phyloP scores from a whole-genome alignment of 1,140 invertebrate genomes.

The Sitodiplosis mosellana region DNA sequence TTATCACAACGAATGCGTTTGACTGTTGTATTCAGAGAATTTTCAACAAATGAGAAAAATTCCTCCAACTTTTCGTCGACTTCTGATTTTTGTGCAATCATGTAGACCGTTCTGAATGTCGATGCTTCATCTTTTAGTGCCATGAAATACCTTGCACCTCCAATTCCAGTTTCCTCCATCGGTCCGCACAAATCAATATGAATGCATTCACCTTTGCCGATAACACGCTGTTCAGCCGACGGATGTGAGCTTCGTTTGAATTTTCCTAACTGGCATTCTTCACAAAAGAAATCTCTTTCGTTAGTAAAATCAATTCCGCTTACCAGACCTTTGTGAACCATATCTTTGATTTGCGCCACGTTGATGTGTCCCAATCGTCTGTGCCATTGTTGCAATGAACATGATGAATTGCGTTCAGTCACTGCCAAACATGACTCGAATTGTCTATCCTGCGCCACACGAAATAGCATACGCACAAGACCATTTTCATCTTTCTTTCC shows the following conservation, averaged over 20 bases:
- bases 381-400: not conserved
- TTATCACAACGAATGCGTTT: too few species aligned
- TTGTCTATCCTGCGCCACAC: not conserved
- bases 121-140: slow-evolving; percentile 6
- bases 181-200: slow-evolving; percentile 17
- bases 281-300: too few species aligned
- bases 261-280: not conserved
- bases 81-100: not conserved
- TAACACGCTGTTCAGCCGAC: not conserved
- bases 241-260: not conserved
- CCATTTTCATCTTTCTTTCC: not conserved
- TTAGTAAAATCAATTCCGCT: not conserved
- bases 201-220: slow-evolving; percentile 8
- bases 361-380: not conserved
- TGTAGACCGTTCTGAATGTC: not conserved
- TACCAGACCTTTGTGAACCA: not conserved
- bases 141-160: slow-evolving; percentile 15
- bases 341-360: not conserved
- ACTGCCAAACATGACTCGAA: too few species aligned
- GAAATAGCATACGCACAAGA: not conserved
- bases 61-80: not conserved
- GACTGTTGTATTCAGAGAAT: slow-evolving; percentile 7
- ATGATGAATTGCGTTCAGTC: not conserved
- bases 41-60: not conserved
- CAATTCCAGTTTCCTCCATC: slow-evolving; percentile 11